These are phyloP conservation scores for Muscina levida DNA, from an alignment of 2,888 invertebrate genomes.

Conservation along the genomic window DNA sequence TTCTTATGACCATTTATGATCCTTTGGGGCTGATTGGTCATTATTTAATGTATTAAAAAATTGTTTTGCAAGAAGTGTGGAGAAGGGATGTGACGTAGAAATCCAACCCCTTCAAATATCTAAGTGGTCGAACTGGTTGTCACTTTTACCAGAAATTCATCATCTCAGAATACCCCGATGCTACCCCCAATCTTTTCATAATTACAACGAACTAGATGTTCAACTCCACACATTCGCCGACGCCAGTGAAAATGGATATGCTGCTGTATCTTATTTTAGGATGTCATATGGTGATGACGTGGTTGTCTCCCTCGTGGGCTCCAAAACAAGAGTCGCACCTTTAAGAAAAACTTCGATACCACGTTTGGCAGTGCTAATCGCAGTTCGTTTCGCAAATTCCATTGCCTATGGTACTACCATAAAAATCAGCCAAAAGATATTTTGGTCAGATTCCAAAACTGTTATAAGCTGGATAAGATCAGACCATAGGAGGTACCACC, in stretches of 20 bases:
- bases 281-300: neutral
- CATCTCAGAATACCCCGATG: neutral
- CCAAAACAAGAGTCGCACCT: constrained; percentile 51
- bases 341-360: constrained; percentile 40
- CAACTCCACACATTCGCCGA: constrained; percentile 58
- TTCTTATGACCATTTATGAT: constrained; percentile 18
- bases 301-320: constrained; percentile 35
- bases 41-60: constrained; percentile 11
- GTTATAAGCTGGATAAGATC: constrained; percentile 41
- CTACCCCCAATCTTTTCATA: neutral
- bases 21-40: constrained; percentile 26
- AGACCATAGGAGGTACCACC: constrained; percentile 47
- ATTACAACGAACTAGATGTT: neutral
- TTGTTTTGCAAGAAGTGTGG: constrained; percentile 21
- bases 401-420: constrained; percentile 11
- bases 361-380: constrained; percentile 25
- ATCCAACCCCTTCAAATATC: constrained; percentile 35
- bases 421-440: constrained; percentile 30
- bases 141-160: neutral
- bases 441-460: constrained; percentile 43
- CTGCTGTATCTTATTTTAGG: constrained; percentile 47
- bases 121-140: neutral
- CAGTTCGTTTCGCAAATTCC: constrained; percentile 54
- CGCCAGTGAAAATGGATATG: constrained; percentile 58
- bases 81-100: constrained; percentile 26